Percentiles rank a stretch among this genome's conserved stretches.
These are phyloP conservation scores for Trachythela sp. DNA, from an alignment of 64 coral and sea anemone genomes.

Conservation along the genomic window DNA sequence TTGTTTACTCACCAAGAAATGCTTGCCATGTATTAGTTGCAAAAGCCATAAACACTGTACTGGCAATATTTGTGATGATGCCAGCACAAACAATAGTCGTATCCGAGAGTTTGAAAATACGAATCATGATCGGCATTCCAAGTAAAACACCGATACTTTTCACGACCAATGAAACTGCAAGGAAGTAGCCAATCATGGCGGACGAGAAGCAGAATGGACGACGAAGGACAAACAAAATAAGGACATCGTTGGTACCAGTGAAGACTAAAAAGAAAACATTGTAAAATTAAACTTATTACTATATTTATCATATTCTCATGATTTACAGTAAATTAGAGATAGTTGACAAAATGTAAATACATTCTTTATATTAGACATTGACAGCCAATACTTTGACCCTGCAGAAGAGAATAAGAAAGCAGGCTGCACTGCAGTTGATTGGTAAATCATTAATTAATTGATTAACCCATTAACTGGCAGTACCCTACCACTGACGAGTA, in stretches of 20 bases:
- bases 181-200: slow-evolving; percentile 65
- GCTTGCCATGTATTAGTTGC: background rate
- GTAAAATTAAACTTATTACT: background rate
- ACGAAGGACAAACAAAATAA: slow-evolving; percentile 55
- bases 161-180: slow-evolving; percentile 53
- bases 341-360: no score
- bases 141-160: slow-evolving; percentile 67
- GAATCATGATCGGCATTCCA: slow-evolving; percentile 63
- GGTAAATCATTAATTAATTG: no score
- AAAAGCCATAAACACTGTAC: background rate
- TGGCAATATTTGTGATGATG: background rate
- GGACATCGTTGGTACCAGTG: slow-evolving; percentile 82
- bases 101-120: slow-evolving; percentile 57
- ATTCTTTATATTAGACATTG: no score
- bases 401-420: no score
- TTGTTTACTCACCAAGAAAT: background rate
- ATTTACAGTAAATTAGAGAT: background rate
- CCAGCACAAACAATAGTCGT: slow-evolving; percentile 70
- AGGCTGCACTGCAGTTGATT: no score
- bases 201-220: slow-evolving; percentile 67
- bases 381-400: no score
- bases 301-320: no score
- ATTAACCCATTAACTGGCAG: no score
- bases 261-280: slow-evolving; percentile 70
- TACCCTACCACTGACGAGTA: no score